These are phyloP conservation scores for Neodiprion lecontei DNA, from an alignment of 1,140 invertebrate species.

Conservation along the genomic window DNA sequence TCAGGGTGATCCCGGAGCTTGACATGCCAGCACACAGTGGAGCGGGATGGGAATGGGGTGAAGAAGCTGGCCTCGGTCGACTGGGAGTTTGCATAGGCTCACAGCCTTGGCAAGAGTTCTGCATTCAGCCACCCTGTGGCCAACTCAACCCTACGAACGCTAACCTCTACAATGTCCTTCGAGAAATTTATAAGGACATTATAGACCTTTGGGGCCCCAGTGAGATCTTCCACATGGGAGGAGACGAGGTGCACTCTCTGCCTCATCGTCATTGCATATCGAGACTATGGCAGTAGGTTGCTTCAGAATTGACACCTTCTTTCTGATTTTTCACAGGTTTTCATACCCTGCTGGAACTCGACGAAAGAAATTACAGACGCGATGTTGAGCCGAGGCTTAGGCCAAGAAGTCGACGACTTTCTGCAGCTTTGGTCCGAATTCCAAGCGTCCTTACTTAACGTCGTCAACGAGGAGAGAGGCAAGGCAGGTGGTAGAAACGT, in stretches of 20 bases:
- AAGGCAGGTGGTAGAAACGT: slow-evolving; percentile 46
- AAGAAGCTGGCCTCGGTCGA: slow-evolving; percentile 69
- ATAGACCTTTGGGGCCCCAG: slow-evolving; percentile 69
- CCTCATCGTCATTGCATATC: background rate
- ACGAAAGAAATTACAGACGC: slow-evolving; percentile 72
- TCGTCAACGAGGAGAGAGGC: slow-evolving; percentile 53
- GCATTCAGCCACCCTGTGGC: slow-evolving; percentile 83
- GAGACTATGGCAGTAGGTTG: slow-evolving; percentile 5
- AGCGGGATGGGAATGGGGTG: slow-evolving; percentile 82
- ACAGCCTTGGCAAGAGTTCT: slow-evolving; percentile 79
- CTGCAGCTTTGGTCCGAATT: slow-evolving; percentile 74
- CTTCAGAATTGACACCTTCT: background rate
- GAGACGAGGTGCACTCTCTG: slow-evolving; percentile 74
- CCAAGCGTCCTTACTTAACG: slow-evolving; percentile 57
- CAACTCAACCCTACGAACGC: slow-evolving; percentile 83
- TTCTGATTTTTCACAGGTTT: slow-evolving; percentile 63
- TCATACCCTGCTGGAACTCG: slow-evolving; percentile 79
- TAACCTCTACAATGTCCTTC: slow-evolving; percentile 74
- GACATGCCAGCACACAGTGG: slow-evolving; percentile 85
- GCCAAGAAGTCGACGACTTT: slow-evolving; percentile 67
- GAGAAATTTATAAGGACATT: slow-evolving; percentile 72
- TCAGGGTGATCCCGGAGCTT: slow-evolving; percentile 76
- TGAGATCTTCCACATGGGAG: slow-evolving; percentile 82
- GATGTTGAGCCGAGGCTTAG: slow-evolving; percentile 66
- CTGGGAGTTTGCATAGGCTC: slow-evolving; percentile 77